Evolutionary conservation across 2,113 vertebrate genomes (phyloP).

Genomic region (Picathartes gymnocephalus): DNA sequence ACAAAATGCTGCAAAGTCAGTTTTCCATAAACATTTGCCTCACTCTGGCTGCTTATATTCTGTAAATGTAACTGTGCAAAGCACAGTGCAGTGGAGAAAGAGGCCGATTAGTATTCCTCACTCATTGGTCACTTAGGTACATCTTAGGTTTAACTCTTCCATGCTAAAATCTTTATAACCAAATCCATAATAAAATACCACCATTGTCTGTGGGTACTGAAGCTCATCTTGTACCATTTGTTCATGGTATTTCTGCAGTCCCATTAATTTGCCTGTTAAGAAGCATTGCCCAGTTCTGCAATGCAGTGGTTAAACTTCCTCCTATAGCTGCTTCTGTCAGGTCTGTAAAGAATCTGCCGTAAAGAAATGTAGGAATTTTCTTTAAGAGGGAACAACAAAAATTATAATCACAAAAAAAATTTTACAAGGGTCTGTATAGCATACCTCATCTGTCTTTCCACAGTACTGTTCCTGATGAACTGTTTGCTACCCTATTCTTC

Average conservation of each 20-base stretch:
- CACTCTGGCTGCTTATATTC: neutral
- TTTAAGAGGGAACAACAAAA: neutral
- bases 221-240: slow-evolving; percentile 55
- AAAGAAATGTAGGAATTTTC: neutral
- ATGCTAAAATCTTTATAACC: neutral
- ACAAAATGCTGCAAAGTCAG: neutral
- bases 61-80: neutral
- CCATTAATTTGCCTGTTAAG: slow-evolving; percentile 39
- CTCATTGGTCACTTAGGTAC: accelerated
- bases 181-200: neutral
- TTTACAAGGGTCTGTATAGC: neutral
- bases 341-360: neutral
- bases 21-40: neutral
- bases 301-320: neutral
- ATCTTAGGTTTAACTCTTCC: neutral
- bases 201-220: slow-evolving; percentile 33
- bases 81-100: neutral
- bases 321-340: neutral
- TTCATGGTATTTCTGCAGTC: slow-evolving; percentile 39
- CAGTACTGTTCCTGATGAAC: neutral
- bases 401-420: neutral
- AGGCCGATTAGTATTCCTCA: neutral
- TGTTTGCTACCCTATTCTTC: neutral
- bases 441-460: neutral
- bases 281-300: neutral